These are phyloP conservation scores for Drosophila cardini DNA, from an alignment of 1,140 invertebrate species.

Conservation along the genomic window DNA sequence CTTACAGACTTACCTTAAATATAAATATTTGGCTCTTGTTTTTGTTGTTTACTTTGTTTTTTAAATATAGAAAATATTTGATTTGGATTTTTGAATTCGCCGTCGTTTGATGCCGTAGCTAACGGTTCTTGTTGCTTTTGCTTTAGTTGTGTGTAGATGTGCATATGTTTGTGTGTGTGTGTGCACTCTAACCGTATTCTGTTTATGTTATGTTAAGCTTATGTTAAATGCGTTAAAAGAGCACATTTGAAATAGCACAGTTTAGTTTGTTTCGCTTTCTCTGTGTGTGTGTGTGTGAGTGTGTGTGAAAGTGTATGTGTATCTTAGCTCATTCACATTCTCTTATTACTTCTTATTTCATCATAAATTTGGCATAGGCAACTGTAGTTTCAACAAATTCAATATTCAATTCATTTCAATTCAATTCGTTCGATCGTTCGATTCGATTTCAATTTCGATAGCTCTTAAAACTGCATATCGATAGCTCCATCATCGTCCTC, in stretches of 20 bases:
- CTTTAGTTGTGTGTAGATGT: neutral
- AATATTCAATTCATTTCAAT: neutral
- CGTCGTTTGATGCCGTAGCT: slow-evolving; percentile 5
- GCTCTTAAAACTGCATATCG: slow-evolving; percentile 46
- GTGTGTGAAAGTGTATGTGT: slow-evolving; percentile 6
- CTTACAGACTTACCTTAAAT: slow-evolving; percentile 47
- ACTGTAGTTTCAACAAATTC: slow-evolving; percentile 46
- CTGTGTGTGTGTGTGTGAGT: slow-evolving; percentile 10
- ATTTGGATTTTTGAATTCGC: slow-evolving; percentile 51
- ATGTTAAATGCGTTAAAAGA: slow-evolving; percentile 66
- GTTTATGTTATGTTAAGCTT: slow-evolving; percentile 46
- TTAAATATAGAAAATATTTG: slow-evolving; percentile 53
- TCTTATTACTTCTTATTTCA: slow-evolving; percentile 12
- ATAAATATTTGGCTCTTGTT: slow-evolving; percentile 63
- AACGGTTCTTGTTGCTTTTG: slow-evolving; percentile 8
- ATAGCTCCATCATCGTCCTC: slow-evolving; percentile 50
- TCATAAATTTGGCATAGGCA: slow-evolving; percentile 63
- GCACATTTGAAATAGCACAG: slow-evolving; percentile 40
- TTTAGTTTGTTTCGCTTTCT: slow-evolving; percentile 4
- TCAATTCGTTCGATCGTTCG: slow-evolving; percentile 1
- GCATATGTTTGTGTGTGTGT: slow-evolving; percentile 14
- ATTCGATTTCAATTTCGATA: neutral
- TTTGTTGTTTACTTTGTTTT: slow-evolving; percentile 43
- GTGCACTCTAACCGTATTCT: slow-evolving; percentile 7
- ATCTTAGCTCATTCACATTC: slow-evolving; percentile 5